Conservation (phyloP, 2,113 vertebrate species). For the Oostethus manadensis region DNA sequence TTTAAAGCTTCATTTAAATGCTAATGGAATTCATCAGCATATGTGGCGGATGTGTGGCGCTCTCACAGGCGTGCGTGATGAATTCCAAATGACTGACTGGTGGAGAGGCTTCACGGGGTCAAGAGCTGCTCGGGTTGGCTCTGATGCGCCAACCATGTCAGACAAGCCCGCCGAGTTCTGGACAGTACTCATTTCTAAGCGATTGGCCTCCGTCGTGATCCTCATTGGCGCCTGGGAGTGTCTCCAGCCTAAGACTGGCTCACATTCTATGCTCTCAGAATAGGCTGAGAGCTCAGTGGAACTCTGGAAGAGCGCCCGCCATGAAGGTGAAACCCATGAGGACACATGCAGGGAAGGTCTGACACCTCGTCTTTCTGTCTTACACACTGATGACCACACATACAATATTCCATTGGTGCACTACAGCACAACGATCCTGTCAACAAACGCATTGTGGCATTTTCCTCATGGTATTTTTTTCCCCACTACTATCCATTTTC, state of each 20-base stretch:
- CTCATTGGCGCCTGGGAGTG: conserved; percentile 43
- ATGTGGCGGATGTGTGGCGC: conserved; percentile 31
- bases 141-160: conserved; percentile 47
- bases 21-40: conserved; percentile 44
- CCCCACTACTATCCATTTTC: too few species aligned
- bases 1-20: conserved; percentile 60
- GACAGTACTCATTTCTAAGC: conserved; percentile 38
- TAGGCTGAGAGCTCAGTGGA: conserved; percentile 55
- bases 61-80: conserved; percentile 38
- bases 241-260: conserved; percentile 50
- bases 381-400: conserved; percentile 8
- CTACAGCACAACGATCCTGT: not conserved
- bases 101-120: conserved; percentile 36
- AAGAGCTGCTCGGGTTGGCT: conserved; percentile 47
- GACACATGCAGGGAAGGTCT: conserved; percentile 19
- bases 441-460: conserved; percentile 21
- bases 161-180: conserved; percentile 57
- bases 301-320: conserved; percentile 62
- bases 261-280: conserved; percentile 60
- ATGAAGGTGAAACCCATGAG: conserved; percentile 36
- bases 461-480: conserved; percentile 15
- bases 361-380: conserved; percentile 22
- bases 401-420: conserved; percentile 15
- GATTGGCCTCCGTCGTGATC: conserved; percentile 23
- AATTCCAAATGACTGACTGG: conserved; percentile 45